Evolutionary conservation across 1,140 invertebrate species (phyloP).

Genomic region (Heliconius eleuchia): DNA sequence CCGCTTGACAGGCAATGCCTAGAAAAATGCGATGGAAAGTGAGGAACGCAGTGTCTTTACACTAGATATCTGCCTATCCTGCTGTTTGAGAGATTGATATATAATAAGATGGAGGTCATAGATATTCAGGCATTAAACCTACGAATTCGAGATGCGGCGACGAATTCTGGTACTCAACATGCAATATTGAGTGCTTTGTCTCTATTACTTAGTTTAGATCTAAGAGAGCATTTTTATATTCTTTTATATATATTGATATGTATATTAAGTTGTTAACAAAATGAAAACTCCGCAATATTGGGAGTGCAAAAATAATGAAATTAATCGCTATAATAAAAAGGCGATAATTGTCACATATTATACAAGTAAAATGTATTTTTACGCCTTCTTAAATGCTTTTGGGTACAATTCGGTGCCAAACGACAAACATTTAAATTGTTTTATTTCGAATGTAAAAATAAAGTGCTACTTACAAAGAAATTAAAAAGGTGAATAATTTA

Average conservation of each 20-base stretch:
- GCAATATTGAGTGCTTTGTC: neutral
- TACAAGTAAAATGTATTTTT: neutral
- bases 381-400: neutral
- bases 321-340: neutral
- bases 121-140: too few relatives aligned
- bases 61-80: too few relatives aligned
- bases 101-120: too few relatives aligned
- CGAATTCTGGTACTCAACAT: neutral
- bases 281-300: neutral
- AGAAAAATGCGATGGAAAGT: too few relatives aligned
- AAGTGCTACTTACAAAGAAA: conserved; percentile 2
- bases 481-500: neutral
- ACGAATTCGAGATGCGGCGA: neutral
- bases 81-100: too few relatives aligned
- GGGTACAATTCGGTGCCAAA: neutral
- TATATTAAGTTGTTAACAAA: neutral
- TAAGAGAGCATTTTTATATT: too few relatives aligned
- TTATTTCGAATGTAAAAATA: conserved; percentile 6
- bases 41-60: too few relatives aligned
- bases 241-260: too few relatives aligned
- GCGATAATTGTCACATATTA: neutral
- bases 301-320: neutral
- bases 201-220: too few relatives aligned
- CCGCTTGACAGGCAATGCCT: too few relatives aligned
- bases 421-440: neutral